phyloP scores from a whole-genome alignment of 2,113 vertebrate genomes.

The Cyanoliseus patagonus region DNA sequence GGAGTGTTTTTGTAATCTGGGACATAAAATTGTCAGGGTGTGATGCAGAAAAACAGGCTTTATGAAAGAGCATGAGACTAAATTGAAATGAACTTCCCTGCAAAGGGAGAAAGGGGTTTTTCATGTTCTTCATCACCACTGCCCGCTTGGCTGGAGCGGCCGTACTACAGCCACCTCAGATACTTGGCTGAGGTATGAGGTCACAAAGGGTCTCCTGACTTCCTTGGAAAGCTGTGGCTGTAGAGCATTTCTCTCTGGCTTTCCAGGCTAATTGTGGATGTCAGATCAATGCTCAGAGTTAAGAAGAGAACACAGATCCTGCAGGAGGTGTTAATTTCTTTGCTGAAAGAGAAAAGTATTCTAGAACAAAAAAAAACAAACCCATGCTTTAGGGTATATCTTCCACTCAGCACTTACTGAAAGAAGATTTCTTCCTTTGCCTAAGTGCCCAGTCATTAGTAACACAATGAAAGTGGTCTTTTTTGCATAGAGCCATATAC shows the following conservation, averaged over 20 bases:
- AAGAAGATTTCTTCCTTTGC: background rate
- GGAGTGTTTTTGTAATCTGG: background rate
- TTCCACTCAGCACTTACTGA: background rate
- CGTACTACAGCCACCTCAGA: background rate
- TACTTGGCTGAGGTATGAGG: background rate
- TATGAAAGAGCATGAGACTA: background rate
- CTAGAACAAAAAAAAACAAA: background rate
- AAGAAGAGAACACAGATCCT: background rate
- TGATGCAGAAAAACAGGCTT: background rate
- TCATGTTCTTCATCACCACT: background rate
- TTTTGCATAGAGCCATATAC: background rate
- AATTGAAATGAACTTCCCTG: background rate
- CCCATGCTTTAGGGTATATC: background rate
- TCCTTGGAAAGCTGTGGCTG: background rate
- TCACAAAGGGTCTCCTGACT: background rate
- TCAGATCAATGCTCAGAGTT: background rate
- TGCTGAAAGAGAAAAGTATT: background rate
- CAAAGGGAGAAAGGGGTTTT: background rate
- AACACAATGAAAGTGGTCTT: background rate
- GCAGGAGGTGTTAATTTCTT: background rate
- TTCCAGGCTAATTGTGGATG: background rate
- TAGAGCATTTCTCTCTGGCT: background rate
- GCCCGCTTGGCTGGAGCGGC: background rate
- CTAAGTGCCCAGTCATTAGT: background rate
- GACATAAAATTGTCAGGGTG: background rate